Evolutionary conservation across 2,888 invertebrate species (phyloP).

Genomic region (Agrenia bidenticulata): DNA sequence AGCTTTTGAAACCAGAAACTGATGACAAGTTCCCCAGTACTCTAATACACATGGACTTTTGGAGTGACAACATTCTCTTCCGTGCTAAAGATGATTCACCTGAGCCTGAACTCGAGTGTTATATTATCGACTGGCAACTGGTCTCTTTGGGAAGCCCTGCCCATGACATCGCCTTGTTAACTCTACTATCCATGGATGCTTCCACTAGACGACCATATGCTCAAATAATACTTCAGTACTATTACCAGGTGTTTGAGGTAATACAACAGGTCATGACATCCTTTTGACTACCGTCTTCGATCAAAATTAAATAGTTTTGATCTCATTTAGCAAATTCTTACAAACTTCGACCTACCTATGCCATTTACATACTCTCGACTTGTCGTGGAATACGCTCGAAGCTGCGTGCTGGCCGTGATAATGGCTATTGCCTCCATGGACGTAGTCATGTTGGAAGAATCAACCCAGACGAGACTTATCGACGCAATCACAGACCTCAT

Average conservation of each 20-base stretch:
- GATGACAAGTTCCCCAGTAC: slow-evolving; percentile 16
- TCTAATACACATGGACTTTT: slow-evolving; percentile 54
- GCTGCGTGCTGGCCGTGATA: slow-evolving; percentile 42
- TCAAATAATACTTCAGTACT: slow-evolving; percentile 47
- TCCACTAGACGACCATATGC: slow-evolving; percentile 40
- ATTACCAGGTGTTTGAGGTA: slow-evolving; percentile 45
- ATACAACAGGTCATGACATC: too few relatives aligned
- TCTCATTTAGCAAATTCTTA: slow-evolving; percentile 25
- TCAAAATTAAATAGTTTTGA: slow-evolving; percentile 8
- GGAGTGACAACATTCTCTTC: slow-evolving; percentile 54
- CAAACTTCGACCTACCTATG: slow-evolving; percentile 31
- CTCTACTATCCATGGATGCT: slow-evolving; percentile 50
- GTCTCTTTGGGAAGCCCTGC: slow-evolving; percentile 52
- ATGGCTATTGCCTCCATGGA: slow-evolving; percentile 45
- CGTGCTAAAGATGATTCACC: slow-evolving; percentile 44
- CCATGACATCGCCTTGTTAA: slow-evolving; percentile 52
- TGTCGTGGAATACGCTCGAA: slow-evolving; percentile 33
- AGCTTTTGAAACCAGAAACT: slow-evolving; percentile 16
- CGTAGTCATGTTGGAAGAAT: slow-evolving; percentile 34
- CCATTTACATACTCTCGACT: slow-evolving; percentile 37
- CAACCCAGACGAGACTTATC: slow-evolving; percentile 37
- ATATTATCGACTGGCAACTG: slow-evolving; percentile 54
- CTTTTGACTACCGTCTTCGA: too few relatives aligned
- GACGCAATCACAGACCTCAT: slow-evolving; percentile 43
- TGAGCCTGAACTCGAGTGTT: slow-evolving; percentile 43